Evolutionary conservation across 2,888 invertebrate species (phyloP), one percentile per base, ranked within the genome.

Genomic region (Molanna angustata): DNA sequence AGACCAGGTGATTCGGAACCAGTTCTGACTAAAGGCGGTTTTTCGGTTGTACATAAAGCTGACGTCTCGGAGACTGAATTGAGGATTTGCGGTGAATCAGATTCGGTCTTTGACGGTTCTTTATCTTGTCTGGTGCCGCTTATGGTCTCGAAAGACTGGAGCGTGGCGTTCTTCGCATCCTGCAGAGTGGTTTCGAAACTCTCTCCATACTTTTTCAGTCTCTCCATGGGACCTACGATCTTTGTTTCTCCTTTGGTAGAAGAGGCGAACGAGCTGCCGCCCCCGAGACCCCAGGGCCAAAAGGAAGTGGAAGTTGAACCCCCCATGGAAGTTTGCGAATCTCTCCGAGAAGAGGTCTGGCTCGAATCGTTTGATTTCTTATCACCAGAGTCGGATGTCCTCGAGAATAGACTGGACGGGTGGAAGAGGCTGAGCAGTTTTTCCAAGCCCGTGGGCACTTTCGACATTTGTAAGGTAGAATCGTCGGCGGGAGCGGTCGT

Each of bases 391-490:
- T 68, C 55, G 7, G 55, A 62, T 32, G 60, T 65, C 54, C 82
- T 77, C 7, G 82, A 78, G 62, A 85, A 84, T 45, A 84, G 67
- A 60, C 76, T 79, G 44, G 76, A 74, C 0, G 85, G 82, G 64
- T 83, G 80, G 64, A 86, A 85, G 2, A 86, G 62, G 19, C 83
- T 84, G 0, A 85, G 64, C 2, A 86, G 66, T 63, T 83, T 84
- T 57, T 85, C 85, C 45, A 86, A 70, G 63, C 83, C 80, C 4
- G 82, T 14, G 1, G 41, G 41, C 9, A 42, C 43, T 42, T 43
- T 49, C 3, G 49, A 6, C 20, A 16, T 9, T 6, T 49, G 35
- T 9, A 32, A 22, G n/a, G 65, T 61, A 11, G 74, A 50, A 45
- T 69, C 71, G 2, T 52, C 49, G 16, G 75, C 74, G n/a, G n/a